A percentile compares a stretch with the other conserved stretches of the same genome.
phyloP scores from a whole-genome alignment of 2,888 invertebrate genomes.

The Dione juno region DNA sequence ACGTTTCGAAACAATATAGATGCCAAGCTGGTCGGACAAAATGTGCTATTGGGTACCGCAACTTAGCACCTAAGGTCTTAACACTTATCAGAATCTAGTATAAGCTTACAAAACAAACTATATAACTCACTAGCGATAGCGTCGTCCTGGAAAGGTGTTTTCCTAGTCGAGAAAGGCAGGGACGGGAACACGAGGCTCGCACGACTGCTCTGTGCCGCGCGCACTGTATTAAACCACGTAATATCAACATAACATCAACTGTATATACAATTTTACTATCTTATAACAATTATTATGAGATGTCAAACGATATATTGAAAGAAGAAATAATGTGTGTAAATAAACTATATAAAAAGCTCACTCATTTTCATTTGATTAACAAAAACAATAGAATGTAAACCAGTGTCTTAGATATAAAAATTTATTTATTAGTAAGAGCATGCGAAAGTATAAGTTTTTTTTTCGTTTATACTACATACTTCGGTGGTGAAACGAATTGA shows the following conservation, averaged over 20 bases:
- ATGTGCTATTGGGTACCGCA: no score
- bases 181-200: conserved; percentile 91
- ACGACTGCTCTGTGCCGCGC: conserved; percentile 87
- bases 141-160: conserved; percentile 81
- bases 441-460: no score
- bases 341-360: no score
- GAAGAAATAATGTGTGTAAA: background rate
- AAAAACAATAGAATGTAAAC: no score
- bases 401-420: no score
- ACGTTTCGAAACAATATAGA: no score
- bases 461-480: no score
- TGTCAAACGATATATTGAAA: background rate
- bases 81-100: background rate
- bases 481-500: no score
- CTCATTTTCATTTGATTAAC: no score
- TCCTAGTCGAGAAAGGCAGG: conserved; percentile 84
- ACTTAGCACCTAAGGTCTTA: background rate
- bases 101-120: background rate
- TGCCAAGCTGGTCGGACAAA: no score
- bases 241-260: background rate
- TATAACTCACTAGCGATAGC: conserved; percentile 74
- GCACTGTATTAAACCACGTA: conserved; percentile 59
- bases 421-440: no score
- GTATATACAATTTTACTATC: no score
- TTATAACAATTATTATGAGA: background rate